Percentiles rank a stretch among this genome's conserved stretches.
Conservation (phyloP, 2,113 vertebrate genomes). For the Apaloderma vittatum region DNA sequence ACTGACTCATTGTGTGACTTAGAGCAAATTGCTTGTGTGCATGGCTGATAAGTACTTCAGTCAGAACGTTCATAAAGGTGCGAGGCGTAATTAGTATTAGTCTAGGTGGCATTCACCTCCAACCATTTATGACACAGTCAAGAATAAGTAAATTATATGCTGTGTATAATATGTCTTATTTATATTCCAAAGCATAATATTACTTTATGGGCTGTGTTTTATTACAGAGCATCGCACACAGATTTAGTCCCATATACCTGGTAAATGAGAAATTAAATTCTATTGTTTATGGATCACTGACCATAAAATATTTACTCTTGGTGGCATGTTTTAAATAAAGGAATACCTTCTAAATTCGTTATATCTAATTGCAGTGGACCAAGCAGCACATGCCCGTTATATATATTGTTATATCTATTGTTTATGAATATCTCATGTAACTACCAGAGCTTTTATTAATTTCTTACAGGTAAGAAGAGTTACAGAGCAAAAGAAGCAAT, state of each 20-base stretch:
- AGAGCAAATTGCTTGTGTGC: conserved; percentile 31
- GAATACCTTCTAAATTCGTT: not conserved
- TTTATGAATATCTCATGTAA: not conserved
- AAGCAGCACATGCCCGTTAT: not conserved
- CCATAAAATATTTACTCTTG: not conserved
- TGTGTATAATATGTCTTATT: not conserved
- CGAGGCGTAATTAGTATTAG: conserved; percentile 24
- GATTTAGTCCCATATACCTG: not conserved
- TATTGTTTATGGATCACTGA: not conserved
- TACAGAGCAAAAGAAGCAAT: not conserved
- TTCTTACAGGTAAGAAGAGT: not conserved
- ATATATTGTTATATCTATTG: not conserved
- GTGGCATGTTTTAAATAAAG: not conserved
- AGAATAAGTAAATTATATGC: conserved; percentile 3
- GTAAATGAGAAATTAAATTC: conserved; percentile 8
- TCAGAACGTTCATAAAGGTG: not conserved
- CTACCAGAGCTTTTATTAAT: not conserved
- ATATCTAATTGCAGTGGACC: not conserved
- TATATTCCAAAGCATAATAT: not conserved
- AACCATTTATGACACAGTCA: not conserved
- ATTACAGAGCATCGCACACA: not conserved
- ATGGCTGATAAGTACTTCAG: conserved; percentile 4
- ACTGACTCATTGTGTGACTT: conserved; percentile 35
- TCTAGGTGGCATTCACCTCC: not conserved
- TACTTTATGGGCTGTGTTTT: conserved; percentile 21